phyloP scores from a whole-genome alignment of 2,113 vertebrate genomes.

The Crocuta crocuta region DNA sequence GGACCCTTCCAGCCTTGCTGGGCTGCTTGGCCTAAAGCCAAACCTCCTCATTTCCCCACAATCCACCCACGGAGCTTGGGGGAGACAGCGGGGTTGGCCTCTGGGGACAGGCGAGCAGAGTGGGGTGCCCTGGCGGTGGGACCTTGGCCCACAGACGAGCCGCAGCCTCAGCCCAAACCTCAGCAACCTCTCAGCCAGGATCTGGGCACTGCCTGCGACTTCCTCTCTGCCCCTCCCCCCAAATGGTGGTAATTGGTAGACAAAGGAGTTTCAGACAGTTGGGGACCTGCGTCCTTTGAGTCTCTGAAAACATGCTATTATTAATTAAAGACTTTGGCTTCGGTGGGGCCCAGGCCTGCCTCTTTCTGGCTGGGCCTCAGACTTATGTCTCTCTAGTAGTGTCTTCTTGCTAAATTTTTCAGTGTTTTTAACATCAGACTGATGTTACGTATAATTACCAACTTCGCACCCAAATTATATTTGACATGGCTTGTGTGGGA shows the following conservation, averaged over 20 bases:
- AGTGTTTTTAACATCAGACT: slow-evolving; percentile 97
- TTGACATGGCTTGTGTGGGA: slow-evolving; percentile 96
- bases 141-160: not conserved
- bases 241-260: slow-evolving; percentile 89
- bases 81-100: accelerated
- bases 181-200: not conserved
- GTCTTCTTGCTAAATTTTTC: slow-evolving; percentile 98
- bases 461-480: slow-evolving; percentile 97
- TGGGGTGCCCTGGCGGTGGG: not conserved
- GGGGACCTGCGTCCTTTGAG: slow-evolving; percentile 88
- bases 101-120: not conserved
- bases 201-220: not conserved
- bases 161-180: not conserved
- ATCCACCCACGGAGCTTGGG: not conserved
- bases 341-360: slow-evolving; percentile 87
- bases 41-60: not conserved
- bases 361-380: slow-evolving; percentile 94
- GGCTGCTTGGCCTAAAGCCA: not conserved
- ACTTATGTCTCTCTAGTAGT: slow-evolving; percentile 95
- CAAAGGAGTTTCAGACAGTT: slow-evolving; percentile 90
- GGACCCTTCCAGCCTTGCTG: accelerated
- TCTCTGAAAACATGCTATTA: slow-evolving; percentile 95
- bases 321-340: slow-evolving; percentile 95
- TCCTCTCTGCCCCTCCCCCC: slow-evolving; percentile 32
- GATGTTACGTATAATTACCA: slow-evolving; percentile 98